Conservation (phyloP, 2,113 vertebrate genomes). For the Anoura caudifer region DNA sequence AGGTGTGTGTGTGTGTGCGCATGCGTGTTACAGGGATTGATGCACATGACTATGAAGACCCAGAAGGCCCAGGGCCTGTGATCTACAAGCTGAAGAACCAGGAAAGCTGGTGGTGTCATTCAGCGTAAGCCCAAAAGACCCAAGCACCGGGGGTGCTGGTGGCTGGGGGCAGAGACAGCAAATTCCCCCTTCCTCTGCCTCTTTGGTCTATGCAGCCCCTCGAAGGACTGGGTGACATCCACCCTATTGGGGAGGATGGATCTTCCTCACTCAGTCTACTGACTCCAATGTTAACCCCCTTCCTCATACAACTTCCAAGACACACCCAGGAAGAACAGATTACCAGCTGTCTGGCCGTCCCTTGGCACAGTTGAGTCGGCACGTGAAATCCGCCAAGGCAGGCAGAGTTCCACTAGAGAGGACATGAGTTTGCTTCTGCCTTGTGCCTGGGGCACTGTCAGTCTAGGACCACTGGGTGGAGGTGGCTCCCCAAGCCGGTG, state of each 20-base stretch:
- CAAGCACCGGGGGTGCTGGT: rapidly evolving
- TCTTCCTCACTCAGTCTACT: background rate
- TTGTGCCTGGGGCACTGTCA: rapidly evolving
- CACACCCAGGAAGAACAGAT: background rate
- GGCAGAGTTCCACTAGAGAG: background rate
- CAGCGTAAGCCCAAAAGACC: background rate
- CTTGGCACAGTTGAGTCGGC: background rate
- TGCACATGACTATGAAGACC: background rate
- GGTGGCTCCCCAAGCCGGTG: background rate
- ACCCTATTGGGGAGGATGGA: background rate
- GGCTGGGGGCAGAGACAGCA: background rate
- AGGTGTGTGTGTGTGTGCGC: background rate
- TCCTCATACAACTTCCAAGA: too few relatives aligned
- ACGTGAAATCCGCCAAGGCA: background rate
- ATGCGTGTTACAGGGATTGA: background rate
- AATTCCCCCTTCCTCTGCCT: background rate
- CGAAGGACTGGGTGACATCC: background rate
- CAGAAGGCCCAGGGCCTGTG: background rate
- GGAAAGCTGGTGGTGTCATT: background rate
- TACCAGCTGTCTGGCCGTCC: background rate
- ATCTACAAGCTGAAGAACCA: background rate
- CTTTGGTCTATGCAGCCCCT: background rate
- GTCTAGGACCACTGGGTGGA: background rate
- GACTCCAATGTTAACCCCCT: background rate
- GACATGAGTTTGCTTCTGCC: background rate